These are phyloP conservation scores for Opisthocomus hoazin DNA, from an alignment of 2,113 vertebrate genomes.

Conservation along the genomic window DNA sequence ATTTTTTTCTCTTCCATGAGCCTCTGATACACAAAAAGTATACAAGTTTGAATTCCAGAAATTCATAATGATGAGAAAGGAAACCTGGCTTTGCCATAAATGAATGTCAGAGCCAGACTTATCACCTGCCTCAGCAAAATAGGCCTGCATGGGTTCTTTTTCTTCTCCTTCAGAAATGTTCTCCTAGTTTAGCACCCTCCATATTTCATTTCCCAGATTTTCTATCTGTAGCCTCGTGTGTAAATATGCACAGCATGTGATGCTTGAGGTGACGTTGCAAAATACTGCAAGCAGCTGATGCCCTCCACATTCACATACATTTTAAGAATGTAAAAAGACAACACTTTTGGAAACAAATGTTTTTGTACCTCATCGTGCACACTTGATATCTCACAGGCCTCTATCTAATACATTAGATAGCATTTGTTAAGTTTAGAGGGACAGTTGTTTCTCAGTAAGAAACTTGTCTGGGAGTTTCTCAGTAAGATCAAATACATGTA, in stretches of 20 bases:
- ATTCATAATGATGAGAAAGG: not conserved
- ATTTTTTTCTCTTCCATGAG: not conserved
- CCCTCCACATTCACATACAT: not conserved
- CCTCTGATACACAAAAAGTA: not conserved
- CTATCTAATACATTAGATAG: not conserved
- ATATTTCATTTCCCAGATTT: not conserved
- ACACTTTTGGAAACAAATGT: not conserved
- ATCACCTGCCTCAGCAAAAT: not conserved
- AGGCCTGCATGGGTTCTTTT: not conserved
- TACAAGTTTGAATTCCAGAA: not conserved
- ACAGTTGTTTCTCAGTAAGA: not conserved
- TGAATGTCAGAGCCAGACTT: not conserved
- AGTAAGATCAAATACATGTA: not conserved
- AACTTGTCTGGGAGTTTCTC: not conserved
- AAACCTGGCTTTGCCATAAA: not conserved
- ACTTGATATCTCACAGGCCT: not conserved
- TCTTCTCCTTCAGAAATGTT: not conserved
- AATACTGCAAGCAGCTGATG: not conserved
- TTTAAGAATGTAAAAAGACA: not conserved
- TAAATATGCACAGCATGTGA: not conserved
- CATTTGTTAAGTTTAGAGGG: not conserved
- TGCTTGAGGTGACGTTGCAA: not conserved
- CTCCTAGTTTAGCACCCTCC: not conserved
- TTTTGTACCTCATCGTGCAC: not conserved
- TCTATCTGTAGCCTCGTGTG: not conserved